Conservation (phyloP, 2,888 invertebrate species). For the Hemicrepidius hirtus region DNA sequence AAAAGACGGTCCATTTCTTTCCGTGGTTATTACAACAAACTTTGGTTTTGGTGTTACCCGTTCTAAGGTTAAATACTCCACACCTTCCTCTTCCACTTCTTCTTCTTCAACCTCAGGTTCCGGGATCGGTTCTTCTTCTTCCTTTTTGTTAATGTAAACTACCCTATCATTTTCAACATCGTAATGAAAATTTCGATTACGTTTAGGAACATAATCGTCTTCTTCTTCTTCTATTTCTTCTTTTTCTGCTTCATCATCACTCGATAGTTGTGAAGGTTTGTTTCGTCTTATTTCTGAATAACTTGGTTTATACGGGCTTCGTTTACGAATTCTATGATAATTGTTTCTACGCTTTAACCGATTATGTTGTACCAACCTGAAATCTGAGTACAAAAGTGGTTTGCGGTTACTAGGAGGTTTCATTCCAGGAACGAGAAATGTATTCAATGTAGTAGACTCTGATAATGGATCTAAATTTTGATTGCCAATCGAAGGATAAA, state of each 20-base stretch:
- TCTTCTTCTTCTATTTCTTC: slow-evolving; percentile 58
- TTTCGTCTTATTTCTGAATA: slow-evolving; percentile 65
- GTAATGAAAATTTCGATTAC: slow-evolving; percentile 68
- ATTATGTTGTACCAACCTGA: slow-evolving; percentile 43
- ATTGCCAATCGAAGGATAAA: neutral
- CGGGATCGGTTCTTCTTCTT: slow-evolving; percentile 41
- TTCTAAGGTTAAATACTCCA: slow-evolving; percentile 13
- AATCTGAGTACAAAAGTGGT: slow-evolving; percentile 63
- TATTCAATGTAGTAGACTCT: slow-evolving; percentile 55
- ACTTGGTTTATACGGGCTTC: slow-evolving; percentile 60
- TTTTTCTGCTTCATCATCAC: slow-evolving; percentile 62
- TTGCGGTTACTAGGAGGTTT: slow-evolving; percentile 66
- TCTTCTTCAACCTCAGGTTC: slow-evolving; percentile 19
- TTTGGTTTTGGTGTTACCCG: slow-evolving; percentile 42
- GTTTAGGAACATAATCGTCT: slow-evolving; percentile 69
- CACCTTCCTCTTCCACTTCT: slow-evolving; percentile 30
- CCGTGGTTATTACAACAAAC: slow-evolving; percentile 58
- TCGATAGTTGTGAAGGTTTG: slow-evolving; percentile 54
- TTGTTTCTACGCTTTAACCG: slow-evolving; percentile 39
- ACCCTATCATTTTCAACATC: slow-evolving; percentile 68
- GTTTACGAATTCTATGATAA: slow-evolving; percentile 55
- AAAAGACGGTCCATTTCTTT: slow-evolving; percentile 62
- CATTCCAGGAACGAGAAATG: slow-evolving; percentile 67
- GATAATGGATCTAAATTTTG: neutral
- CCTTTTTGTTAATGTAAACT: slow-evolving; percentile 64